Evolutionary conservation across 2,797 vertebrate genomes (phyloP).

Genomic region (Aselliscus stoliczkanus): DNA sequence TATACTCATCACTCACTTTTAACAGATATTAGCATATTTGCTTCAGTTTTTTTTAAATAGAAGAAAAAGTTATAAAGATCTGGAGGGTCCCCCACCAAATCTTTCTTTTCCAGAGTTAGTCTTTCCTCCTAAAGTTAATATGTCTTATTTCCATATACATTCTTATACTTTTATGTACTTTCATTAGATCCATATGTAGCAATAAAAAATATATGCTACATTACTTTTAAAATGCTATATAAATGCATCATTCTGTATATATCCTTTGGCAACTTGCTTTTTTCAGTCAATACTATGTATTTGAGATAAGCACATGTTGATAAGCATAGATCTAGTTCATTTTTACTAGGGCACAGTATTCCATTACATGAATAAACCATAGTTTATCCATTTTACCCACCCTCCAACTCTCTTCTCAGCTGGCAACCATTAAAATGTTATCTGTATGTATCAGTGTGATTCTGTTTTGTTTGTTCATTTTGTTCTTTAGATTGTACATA

Average conservation of each 20-base stretch:
- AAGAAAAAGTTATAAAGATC: neutral
- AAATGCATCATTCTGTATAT: neutral
- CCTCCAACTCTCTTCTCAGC: no score
- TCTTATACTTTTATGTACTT: neutral
- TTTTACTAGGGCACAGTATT: neutral
- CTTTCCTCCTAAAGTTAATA: neutral
- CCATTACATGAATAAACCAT: slow-evolving; percentile 22
- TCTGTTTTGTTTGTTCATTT: no score
- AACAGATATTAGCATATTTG: slow-evolving; percentile 5
- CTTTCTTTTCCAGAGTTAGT: neutral
- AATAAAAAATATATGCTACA: neutral
- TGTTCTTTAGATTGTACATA: no score
- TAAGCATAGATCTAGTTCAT: neutral
- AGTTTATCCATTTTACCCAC: neutral
- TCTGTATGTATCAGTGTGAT: no score
- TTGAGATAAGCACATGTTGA: neutral
- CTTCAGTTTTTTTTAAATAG: slow-evolving; percentile 12
- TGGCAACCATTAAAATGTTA: no score
- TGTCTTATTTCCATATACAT: neutral
- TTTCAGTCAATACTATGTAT: neutral
- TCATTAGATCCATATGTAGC: neutral
- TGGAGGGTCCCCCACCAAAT: neutral
- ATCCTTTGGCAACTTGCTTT: neutral
- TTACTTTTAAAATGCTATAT: neutral
- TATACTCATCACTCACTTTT: neutral